Conservation (phyloP, 2,797 vertebrate genomes). For the Leuciscus waleckii region DNA sequence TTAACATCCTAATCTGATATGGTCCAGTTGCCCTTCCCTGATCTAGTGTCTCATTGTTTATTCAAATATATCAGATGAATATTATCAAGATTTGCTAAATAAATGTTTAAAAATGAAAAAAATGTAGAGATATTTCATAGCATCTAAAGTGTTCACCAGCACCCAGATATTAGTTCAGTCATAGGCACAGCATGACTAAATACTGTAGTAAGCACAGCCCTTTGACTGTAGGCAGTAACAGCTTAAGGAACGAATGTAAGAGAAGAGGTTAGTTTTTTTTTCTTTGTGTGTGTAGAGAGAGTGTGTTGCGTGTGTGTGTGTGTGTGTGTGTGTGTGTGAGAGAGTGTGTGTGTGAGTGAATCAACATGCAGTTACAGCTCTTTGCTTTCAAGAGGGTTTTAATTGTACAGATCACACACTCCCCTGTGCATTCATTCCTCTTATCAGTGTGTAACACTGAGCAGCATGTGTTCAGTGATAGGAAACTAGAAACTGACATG, state of each 20-base stretch:
- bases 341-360: not conserved
- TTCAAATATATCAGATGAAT: not conserved
- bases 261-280: constrained; percentile 55
- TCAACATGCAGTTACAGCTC: not conserved
- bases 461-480: not conserved
- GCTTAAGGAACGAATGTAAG: constrained; percentile 61
- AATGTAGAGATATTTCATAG: no score
- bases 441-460: not conserved
- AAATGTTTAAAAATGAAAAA: no score
- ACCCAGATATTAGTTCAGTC: no score
- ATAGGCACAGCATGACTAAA: no score
- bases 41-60: no score
- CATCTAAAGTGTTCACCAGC: no score
- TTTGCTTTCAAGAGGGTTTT: not conserved
- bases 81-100: not conserved
- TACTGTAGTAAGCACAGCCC: constrained; percentile 40
- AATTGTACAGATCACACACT: not conserved
- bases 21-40: no score
- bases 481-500: not conserved
- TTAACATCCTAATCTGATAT: no score
- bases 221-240: constrained; percentile 61
- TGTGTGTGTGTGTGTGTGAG: not conserved
- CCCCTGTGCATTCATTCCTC: not conserved
- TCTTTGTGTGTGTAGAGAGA: not conserved
- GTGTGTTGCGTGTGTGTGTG: not conserved